phyloP scores from a whole-genome alignment of 2,888 invertebrate species.

The Cryptops parisi region DNA sequence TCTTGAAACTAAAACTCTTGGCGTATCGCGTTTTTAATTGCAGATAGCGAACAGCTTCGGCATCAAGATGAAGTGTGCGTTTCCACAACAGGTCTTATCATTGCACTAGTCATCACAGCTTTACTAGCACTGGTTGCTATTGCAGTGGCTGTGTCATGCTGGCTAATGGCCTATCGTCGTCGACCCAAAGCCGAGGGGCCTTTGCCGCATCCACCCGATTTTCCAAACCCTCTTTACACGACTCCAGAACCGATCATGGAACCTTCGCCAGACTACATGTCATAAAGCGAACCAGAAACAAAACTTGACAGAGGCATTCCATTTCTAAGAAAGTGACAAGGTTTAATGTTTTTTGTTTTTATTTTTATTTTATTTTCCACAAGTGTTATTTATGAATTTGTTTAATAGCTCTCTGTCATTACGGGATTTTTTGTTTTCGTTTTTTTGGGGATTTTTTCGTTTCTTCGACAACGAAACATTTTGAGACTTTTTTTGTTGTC shows the following conservation, averaged over 20 bases:
- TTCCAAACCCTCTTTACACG: conserved; percentile 83
- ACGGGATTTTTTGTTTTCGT: too few species aligned
- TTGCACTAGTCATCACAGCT: conserved; percentile 81
- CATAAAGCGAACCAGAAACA: too few species aligned
- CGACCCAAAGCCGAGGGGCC: conserved; percentile 76
- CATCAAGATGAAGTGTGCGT: conserved; percentile 76
- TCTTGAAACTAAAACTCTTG: background rate
- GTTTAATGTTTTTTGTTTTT: too few species aligned
- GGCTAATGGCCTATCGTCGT: conserved; percentile 84
- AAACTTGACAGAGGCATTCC: too few species aligned
- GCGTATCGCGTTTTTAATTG: background rate
- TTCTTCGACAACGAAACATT: too few species aligned
- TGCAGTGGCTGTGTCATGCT: conserved; percentile 86
- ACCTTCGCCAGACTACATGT: conserved; percentile 63
- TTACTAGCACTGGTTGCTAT: conserved; percentile 81
- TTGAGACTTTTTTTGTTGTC: too few species aligned
- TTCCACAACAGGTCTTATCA: conserved; percentile 82
- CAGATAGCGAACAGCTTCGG: conserved; percentile 38
- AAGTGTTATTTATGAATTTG: too few species aligned
- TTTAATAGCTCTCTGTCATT: too few species aligned
- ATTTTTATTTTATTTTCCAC: too few species aligned
- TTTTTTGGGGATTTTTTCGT: too few species aligned
- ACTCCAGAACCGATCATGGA: conserved; percentile 64
- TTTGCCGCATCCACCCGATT: conserved; percentile 85
- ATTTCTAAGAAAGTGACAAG: too few species aligned